Percentiles rank a stretch among this genome's conserved stretches.
phyloP scores from a whole-genome alignment of 37 sponge, comb jelly and placozoan species.

The Aplysina aerophoba region DNA sequence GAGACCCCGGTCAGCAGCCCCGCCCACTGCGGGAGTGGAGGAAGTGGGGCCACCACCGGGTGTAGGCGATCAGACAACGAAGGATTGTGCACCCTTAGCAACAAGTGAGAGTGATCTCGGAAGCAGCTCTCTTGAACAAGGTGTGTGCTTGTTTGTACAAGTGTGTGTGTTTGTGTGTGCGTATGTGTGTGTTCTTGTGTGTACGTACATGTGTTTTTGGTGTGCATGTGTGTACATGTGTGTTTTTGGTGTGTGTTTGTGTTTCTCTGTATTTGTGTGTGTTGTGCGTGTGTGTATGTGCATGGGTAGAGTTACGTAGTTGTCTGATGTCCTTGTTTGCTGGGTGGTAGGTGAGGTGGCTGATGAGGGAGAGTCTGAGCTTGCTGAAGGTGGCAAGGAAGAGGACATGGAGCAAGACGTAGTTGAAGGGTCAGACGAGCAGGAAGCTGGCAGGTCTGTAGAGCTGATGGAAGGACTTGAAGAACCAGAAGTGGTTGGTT shows the following conservation, averaged over 20 bases:
- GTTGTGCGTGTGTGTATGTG: not conserved
- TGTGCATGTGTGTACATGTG: not conserved
- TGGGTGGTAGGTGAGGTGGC: not conserved
- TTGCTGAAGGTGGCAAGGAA: not conserved
- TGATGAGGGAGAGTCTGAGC: not conserved
- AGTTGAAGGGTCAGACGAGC: not conserved
- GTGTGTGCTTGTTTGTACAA: conserved; percentile 16
- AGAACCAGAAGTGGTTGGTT: conserved; percentile 5
- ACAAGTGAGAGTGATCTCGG: not conserved
- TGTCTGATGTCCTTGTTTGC: not conserved
- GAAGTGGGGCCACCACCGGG: not conserved
- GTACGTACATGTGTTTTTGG: conserved; percentile 3
- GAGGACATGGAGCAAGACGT: not conserved
- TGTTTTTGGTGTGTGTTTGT: not conserved
- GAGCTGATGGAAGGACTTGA: not conserved
- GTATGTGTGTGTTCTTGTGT: conserved; percentile 21
- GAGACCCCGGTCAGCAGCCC: not conserved
- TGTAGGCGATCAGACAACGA: not conserved
- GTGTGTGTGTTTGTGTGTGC: conserved; percentile 33
- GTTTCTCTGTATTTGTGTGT: not conserved
- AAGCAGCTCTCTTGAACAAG: too few species aligned
- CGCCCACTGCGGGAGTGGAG: not conserved
- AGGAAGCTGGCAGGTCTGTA: not conserved
- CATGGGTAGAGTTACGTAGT: not conserved
- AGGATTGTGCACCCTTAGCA: not conserved